phyloP scores from a whole-genome alignment of 2,113 vertebrate species.

The Psilopsiagon aymara region DNA sequence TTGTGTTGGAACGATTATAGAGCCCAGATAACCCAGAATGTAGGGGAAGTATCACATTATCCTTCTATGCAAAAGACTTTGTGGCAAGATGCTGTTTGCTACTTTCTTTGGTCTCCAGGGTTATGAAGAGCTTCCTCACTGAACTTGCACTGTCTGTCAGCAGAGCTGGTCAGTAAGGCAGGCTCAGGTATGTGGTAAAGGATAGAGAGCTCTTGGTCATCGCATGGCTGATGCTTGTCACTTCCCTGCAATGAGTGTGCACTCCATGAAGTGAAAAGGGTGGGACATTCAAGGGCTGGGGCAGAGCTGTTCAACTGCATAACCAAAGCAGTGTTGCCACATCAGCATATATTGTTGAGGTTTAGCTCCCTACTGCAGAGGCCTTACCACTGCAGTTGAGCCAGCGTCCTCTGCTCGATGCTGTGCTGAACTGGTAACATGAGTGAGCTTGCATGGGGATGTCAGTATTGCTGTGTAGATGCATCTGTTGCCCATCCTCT shows the following conservation, averaged over 20 bases:
- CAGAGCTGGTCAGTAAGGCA: neutral
- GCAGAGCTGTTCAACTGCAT: neutral
- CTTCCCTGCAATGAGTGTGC: neutral
- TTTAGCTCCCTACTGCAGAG: neutral
- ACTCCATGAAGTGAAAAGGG: neutral
- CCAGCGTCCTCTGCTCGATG: fast-evolving
- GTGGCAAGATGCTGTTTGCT: neutral
- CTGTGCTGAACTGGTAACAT: neutral
- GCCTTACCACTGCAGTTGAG: neutral
- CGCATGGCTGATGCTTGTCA: neutral
- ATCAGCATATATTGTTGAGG: neutral
- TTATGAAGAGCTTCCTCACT: neutral
- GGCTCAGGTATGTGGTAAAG: neutral
- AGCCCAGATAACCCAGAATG: neutral
- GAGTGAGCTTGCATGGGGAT: neutral
- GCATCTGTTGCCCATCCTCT: neutral
- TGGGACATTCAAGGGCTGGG: neutral
- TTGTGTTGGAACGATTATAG: neutral
- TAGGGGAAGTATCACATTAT: neutral
- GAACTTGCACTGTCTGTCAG: neutral
- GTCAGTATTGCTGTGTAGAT: neutral
- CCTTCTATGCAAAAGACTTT: neutral
- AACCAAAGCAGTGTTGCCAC: neutral
- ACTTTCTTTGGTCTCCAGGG: neutral
- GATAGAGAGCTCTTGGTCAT: neutral